Base-by-base conservation (phyloP, 2,888 invertebrate genomes). In the Lepas anatifera region DNA sequence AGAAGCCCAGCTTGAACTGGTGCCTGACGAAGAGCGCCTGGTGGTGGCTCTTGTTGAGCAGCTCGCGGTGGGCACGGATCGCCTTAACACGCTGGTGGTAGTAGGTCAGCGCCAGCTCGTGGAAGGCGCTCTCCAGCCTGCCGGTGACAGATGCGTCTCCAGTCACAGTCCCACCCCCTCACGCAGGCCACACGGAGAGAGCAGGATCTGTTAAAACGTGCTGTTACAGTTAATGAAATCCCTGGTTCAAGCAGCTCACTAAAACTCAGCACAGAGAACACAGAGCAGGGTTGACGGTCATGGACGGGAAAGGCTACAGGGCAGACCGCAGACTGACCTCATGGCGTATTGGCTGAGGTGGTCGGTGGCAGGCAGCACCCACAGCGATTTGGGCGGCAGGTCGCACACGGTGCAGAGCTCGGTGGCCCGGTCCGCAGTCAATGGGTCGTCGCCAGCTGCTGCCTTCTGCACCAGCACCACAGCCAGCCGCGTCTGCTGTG, bases 1-100 rank as follows among this genome's bases (percentile, higher is more conserved):
- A 86, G 81, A 95, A 97, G 0, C 91, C 99, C 79, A 97, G 87
- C 82, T 99, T 99, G 79, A 96, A 97, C 78, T 96, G 93, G 82
- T 98, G 97, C 43, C 99, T 83, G 37, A 98, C 94, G 83, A 91
- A 92, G 69, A 99, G 84, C 76, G 91, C 89, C 79, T 92, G 92
- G 81, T 97, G 96, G 29, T 89, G 89, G 18, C 89, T 90, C 81
- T 92, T 92, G 76, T 94, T 94, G 46, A 96, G 84, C 77, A 92
- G 90, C 78, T 96, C 95, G 75, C 89, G 85, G 79, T 96, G 96
- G 64, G 88, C 86, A 78, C 95, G 93, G 50, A 95, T 87, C 74
- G 87, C 87, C 76, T 92, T 89, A 35, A 90, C 87, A 82, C 94
- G 92, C 74, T 89, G 88, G 74, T 92, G 90, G 79, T 98, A 99